These are phyloP conservation scores for Chydorus sphaericus DNA, from an alignment of 2,888 invertebrate species.

Conservation along the genomic window DNA sequence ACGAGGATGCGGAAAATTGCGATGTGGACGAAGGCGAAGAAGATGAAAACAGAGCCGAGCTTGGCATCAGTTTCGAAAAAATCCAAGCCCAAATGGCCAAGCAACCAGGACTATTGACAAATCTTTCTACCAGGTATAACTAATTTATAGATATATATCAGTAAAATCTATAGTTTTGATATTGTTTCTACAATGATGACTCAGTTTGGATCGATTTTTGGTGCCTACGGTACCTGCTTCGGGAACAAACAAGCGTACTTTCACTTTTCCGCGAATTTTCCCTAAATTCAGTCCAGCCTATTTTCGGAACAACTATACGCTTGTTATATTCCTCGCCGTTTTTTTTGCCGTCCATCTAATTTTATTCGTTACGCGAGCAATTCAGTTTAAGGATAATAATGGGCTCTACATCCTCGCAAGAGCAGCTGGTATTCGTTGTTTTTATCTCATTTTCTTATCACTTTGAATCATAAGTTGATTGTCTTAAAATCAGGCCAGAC, in stretches of 20 bases:
- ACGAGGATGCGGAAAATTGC: conserved; percentile 57
- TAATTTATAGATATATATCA: no score
- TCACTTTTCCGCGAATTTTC: no score
- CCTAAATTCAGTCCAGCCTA: no score
- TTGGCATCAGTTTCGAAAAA: conserved; percentile 81
- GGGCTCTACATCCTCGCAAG: conserved; percentile 55
- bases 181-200: neutral
- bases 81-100: conserved; percentile 68
- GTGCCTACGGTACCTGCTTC: neutral
- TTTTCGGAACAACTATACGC: conserved; percentile 75
- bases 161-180: neutral
- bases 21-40: no score
- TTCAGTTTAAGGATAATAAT: conserved; percentile 55
- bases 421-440: conserved; percentile 54
- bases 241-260: no score
- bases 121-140: conserved; percentile 63
- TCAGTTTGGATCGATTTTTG: neutral
- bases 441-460: neutral
- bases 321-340: conserved; percentile 51
- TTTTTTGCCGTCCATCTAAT: conserved; percentile 61
- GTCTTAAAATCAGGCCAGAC: conserved; percentile 55
- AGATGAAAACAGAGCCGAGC: no score
- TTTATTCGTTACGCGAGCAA: conserved; percentile 57
- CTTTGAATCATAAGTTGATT: neutral
- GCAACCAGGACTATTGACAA: conserved; percentile 76